phyloP scores from a whole-genome alignment of 2,113 vertebrate genomes.

The Ceuthmochares aereus region DNA sequence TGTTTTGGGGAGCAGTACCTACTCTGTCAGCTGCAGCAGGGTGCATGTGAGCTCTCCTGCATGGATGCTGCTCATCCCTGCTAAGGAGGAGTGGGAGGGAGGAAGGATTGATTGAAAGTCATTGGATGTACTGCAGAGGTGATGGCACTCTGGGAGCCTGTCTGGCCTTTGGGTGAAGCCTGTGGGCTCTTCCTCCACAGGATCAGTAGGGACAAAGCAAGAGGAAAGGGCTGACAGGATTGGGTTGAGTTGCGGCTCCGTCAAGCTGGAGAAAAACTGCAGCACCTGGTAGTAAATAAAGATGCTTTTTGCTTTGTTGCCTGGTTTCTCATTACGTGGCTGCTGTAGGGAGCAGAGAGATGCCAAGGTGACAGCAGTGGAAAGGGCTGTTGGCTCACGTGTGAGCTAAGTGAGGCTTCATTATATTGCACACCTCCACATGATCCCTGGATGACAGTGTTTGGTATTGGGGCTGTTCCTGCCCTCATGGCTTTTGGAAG shows the following conservation, averaged over 20 bases:
- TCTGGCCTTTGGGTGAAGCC: neutral
- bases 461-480: neutral
- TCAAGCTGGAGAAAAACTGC: slow-evolving; percentile 1
- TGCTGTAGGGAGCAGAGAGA: neutral
- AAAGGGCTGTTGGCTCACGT: neutral
- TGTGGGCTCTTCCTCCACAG: neutral
- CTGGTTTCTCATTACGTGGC: slow-evolving; percentile 15
- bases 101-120: neutral
- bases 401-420: neutral
- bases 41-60: rapidly evolving
- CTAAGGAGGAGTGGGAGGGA: neutral
- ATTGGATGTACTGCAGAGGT: rapidly evolving
- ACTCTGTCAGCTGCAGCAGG: rapidly evolving
- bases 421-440: rapidly evolving
- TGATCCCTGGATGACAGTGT: neutral
- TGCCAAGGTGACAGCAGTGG: neutral
- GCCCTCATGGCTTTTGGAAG: rapidly evolving
- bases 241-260: neutral
- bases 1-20: neutral
- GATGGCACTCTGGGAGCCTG: neutral
- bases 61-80: neutral
- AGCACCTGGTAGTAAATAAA: slow-evolving; percentile 39
- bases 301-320: slow-evolving; percentile 31
- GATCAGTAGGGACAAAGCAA: neutral
- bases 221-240: neutral